Evolutionary conservation across 1,140 invertebrate species (phyloP).

Genomic region (Aplysia californica): DNA sequence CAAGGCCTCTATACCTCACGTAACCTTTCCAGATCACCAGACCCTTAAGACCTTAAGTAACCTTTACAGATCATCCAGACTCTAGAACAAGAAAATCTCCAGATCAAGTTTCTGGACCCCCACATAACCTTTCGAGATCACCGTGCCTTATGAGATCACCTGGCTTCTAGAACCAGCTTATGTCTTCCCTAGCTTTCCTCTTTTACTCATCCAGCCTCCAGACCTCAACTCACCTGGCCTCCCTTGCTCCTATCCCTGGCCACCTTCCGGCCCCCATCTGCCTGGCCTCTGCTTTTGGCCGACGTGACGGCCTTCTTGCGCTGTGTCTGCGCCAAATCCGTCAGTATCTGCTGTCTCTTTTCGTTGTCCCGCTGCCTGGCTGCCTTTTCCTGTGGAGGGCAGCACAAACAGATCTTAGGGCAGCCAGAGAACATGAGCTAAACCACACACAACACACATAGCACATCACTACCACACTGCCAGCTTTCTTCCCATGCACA

Average conservation of each 20-base stretch:
- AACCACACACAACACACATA: neutral
- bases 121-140: no score
- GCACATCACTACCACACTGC: neutral
- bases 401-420: neutral
- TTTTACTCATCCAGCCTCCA: neutral
- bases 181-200: no score
- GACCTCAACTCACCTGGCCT: neutral
- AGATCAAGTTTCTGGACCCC: no score
- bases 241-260: neutral
- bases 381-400: conserved; percentile 40
- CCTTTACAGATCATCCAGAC: no score
- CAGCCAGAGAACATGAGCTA: neutral
- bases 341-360: conserved; percentile 45
- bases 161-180: no score
- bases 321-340: conserved; percentile 48
- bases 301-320: conserved; percentile 26
- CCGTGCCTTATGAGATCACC: no score
- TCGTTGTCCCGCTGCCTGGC: conserved; percentile 44
- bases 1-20: no score
- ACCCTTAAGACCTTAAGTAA: no score
- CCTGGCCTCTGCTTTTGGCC: neutral
- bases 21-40: no score
- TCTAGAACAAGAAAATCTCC: no score
- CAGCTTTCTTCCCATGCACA: neutral
- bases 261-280: neutral